These are phyloP conservation scores for Alligator sinensis DNA, from an alignment of 2,113 vertebrate genomes.

Conservation along the genomic window DNA sequence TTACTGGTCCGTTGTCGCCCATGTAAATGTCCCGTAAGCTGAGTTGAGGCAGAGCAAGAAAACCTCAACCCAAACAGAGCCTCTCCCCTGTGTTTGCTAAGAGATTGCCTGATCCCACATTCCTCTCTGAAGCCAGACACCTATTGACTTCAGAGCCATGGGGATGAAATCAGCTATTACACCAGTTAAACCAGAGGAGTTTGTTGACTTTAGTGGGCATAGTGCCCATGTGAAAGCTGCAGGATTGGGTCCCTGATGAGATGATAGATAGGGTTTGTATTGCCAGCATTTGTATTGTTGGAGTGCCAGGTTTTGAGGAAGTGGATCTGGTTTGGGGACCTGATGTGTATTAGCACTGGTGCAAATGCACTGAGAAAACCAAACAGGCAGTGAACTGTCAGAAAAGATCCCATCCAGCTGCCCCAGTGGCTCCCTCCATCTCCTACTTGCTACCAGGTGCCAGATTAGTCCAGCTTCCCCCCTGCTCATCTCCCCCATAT, in stretches of 20 bases:
- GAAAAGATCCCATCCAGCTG: background rate
- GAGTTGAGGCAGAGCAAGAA: background rate
- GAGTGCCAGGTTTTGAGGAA: too few relatives aligned
- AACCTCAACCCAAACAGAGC: fast-evolving
- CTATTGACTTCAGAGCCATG: background rate
- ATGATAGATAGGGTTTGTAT: background rate
- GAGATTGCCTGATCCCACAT: background rate
- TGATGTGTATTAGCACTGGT: background rate
- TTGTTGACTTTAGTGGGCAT: slow-evolving; percentile 2
- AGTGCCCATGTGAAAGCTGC: background rate
- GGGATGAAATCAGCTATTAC: slow-evolving; percentile 19
- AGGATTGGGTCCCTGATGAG: background rate
- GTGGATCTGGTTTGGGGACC: background rate
- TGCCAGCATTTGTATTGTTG: background rate
- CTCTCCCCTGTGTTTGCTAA: background rate
- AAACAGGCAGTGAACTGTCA: background rate
- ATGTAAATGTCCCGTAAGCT: background rate
- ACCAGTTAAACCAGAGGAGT: slow-evolving; percentile 36
- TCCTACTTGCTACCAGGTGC: background rate
- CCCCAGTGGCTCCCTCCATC: background rate
- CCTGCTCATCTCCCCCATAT: background rate
- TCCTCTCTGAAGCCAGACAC: background rate
- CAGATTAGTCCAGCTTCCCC: background rate
- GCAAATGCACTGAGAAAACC: background rate
- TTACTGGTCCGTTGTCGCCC: fast-evolving